Conservation (phyloP, 2,113 vertebrate genomes). For the Macquaria australasica region DNA sequence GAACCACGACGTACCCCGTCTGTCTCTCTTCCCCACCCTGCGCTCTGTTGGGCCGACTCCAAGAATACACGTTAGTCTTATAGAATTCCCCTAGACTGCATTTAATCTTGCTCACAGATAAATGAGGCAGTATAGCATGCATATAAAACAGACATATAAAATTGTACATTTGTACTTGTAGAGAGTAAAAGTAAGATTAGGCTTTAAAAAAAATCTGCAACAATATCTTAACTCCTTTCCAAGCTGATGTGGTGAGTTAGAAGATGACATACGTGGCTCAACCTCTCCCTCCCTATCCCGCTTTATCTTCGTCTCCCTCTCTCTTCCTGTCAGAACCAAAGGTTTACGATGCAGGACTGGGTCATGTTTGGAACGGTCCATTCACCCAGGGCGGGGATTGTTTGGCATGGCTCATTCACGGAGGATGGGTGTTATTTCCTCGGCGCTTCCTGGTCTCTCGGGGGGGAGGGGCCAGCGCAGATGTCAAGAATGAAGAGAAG, state of each 20-base stretch:
- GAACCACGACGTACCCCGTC: slow-evolving; percentile 58
- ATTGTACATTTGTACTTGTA: neutral
- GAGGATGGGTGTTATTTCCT: slow-evolving; percentile 86
- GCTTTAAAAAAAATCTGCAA: neutral
- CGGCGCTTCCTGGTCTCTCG: slow-evolving; percentile 75
- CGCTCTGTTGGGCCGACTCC: slow-evolving; percentile 44
- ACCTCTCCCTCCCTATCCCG: neutral
- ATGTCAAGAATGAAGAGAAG: slow-evolving; percentile 47
- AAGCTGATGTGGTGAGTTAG: slow-evolving; percentile 13
- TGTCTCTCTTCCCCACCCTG: slow-evolving; percentile 49
- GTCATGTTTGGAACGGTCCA: slow-evolving; percentile 42
- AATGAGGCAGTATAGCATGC: slow-evolving; percentile 10
- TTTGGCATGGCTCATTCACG: slow-evolving; percentile 74
- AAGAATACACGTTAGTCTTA: slow-evolving; percentile 46
- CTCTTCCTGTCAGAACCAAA: slow-evolving; percentile 48
- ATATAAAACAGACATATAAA: slow-evolving; percentile 3
- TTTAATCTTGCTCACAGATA: slow-evolving; percentile 29
- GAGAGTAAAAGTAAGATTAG: neutral
- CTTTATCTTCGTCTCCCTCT: neutral
- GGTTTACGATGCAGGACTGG: slow-evolving; percentile 39
- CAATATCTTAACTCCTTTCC: neutral
- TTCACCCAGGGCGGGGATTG: slow-evolving; percentile 52
- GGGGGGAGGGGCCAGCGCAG: slow-evolving; percentile 55
- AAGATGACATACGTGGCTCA: slow-evolving; percentile 11
- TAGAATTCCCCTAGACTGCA: slow-evolving; percentile 32